These are phyloP conservation scores for Salticus scenicus DNA, from an alignment of 2,888 invertebrate species.

Conservation along the genomic window DNA sequence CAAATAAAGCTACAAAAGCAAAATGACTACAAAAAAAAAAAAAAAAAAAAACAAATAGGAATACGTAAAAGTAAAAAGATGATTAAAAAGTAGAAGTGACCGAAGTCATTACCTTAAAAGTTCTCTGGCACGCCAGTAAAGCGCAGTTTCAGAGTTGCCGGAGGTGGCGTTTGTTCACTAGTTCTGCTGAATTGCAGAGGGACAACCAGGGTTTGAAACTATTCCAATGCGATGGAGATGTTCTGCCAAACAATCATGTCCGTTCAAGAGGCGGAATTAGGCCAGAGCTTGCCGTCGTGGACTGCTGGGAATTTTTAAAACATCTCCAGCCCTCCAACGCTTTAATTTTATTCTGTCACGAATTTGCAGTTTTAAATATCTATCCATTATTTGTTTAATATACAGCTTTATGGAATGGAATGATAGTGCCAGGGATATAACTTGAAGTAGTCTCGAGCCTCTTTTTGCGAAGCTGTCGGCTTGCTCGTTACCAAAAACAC, in stretches of 20 bases:
- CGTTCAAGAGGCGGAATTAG: background rate
- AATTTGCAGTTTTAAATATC: background rate
- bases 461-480: background rate
- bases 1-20: too few relatives aligned
- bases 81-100: background rate
- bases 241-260: background rate
- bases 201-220: background rate
- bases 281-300: background rate
- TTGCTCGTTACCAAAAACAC: background rate
- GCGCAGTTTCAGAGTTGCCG: background rate
- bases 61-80: background rate
- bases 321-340: background rate
- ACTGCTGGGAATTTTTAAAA: background rate
- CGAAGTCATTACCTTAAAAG: background rate
- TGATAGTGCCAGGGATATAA: background rate
- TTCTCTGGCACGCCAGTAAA: background rate
- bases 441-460: background rate
- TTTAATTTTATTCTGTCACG: background rate
- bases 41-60: too few relatives aligned
- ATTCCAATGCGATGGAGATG: slow-evolving; percentile 8
- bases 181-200: background rate
- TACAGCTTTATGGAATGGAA: background rate
- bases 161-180: background rate
- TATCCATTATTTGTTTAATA: background rate
- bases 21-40: background rate